phyloP scores from a whole-genome alignment of 2,113 vertebrate genomes.

The Grammomys dolichurus region DNA sequence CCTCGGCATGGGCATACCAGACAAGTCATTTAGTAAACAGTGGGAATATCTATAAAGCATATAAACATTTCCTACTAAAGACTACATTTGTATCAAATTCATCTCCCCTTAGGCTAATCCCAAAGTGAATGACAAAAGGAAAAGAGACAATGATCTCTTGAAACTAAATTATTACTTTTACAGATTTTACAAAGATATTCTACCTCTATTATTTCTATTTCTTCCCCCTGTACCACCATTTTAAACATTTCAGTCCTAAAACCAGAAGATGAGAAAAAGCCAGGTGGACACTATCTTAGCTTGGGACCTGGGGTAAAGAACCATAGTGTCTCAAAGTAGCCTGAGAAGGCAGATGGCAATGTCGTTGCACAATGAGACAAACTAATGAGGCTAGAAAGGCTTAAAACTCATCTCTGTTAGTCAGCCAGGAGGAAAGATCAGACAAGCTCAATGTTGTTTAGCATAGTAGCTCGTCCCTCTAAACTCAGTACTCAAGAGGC shows the following conservation, averaged over 20 bases:
- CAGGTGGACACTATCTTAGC: neutral
- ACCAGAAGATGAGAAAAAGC: neutral
- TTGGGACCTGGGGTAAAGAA: neutral
- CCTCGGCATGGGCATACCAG: neutral
- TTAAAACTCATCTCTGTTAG: neutral
- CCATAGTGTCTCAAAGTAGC: neutral
- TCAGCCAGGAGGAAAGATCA: neutral
- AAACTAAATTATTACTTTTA: conserved; percentile 5
- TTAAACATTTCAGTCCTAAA: neutral
- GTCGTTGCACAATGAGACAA: too few species aligned
- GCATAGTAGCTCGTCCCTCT: neutral
- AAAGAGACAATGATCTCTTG: neutral
- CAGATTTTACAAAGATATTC: conserved; percentile 15
- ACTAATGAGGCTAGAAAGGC: neutral
- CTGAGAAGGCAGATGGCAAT: too few species aligned
- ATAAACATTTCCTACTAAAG: neutral
- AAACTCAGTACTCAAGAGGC: neutral
- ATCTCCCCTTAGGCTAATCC: neutral
- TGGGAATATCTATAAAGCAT: neutral
- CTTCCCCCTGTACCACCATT: neutral
- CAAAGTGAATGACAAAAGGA: neutral
- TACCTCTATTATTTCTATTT: neutral
- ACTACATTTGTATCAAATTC: conserved; percentile 40
- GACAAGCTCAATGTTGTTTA: neutral
- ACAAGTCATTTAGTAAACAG: neutral